Base-by-base conservation (phyloP, 2,888 invertebrate species). In the Minunthozetes semirufus region DNA sequence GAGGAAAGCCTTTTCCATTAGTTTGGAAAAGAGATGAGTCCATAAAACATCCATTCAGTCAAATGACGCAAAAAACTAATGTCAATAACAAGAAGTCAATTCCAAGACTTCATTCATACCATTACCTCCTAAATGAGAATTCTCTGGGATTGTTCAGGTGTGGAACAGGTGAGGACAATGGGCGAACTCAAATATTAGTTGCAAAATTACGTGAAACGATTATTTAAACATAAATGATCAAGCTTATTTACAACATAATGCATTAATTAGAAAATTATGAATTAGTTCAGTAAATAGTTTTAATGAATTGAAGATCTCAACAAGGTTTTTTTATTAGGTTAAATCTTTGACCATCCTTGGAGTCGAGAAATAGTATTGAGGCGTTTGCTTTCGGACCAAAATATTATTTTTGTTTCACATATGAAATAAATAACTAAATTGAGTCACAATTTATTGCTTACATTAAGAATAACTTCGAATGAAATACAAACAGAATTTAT, bases 371-470 rank as follows among this genome's bases (percentile, higher is more conserved):
- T 5, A 19, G 19, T 5, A 5, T n/a, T n/a, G 3, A 33, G 17
- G 53, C 19, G 6, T 53, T 53, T 22, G 17, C 22, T 56, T 22
- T 17, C 8, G 15, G 15, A 53, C n/a, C 53, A 5, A 53, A n/a
- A 53, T 53, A n/a, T 5, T 53, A n/a, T 53, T 48, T 17, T 48
- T 48, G 8, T 48, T 3, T 1, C 56, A n/a, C 11, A 22, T 25
- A 56, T 25, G 11, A n/a, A 17, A 17, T 48, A 48, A 53, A 53
- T 53, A 53, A 53, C 53, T 53, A 53, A 53, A 15, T 53, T 53
- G n/a, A 53, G 53, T 53, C 25, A 63, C 61, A 33, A 63, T 63
- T 63, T 63, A 63, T 63, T 63, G 61, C 61, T 63, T 63, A 63
- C 61, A 63, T 63, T 63, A 63, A 63, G 33, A 29, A 29, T 59